These are phyloP conservation scores for Syrrhaptes paradoxus DNA, from an alignment of 2,113 vertebrate species.

Conservation along the genomic window DNA sequence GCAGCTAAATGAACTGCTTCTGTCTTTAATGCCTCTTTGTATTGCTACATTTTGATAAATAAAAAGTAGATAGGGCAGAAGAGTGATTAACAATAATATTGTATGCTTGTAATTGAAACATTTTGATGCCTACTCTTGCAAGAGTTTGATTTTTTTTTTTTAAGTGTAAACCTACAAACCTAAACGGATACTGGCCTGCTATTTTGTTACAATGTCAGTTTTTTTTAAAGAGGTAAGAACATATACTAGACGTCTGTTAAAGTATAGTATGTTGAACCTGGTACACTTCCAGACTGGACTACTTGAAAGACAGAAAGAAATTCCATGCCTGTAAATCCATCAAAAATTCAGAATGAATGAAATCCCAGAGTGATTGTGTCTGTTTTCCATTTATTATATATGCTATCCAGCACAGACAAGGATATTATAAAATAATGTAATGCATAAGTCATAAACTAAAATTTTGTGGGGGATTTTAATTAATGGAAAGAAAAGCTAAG, in stretches of 20 bases:
- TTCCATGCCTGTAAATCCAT: not conserved
- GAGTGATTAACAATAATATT: not conserved
- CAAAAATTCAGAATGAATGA: not conserved
- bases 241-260: not conserved
- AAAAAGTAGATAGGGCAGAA: not conserved
- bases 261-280: not conserved
- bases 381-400: constrained; percentile 1
- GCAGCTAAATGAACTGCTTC: not conserved
- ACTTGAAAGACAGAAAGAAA: not conserved
- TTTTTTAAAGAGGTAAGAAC: not conserved
- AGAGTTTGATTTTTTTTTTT: not conserved
- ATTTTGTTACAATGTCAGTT: not conserved
- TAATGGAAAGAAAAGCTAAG: not conserved
- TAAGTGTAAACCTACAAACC: not conserved
- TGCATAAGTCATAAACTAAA: not conserved
- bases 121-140: not conserved
- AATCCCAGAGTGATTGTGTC: not conserved
- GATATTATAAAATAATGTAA: constrained; percentile 14
- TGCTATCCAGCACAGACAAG: not conserved
- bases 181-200: not conserved
- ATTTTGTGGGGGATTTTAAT: not conserved
- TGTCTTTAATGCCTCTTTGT: not conserved
- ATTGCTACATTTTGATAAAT: not conserved
- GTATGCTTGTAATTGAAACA: not conserved
- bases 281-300: not conserved